Conservation (phyloP, 2,888 invertebrate species). For the Acronicta leporina region DNA sequence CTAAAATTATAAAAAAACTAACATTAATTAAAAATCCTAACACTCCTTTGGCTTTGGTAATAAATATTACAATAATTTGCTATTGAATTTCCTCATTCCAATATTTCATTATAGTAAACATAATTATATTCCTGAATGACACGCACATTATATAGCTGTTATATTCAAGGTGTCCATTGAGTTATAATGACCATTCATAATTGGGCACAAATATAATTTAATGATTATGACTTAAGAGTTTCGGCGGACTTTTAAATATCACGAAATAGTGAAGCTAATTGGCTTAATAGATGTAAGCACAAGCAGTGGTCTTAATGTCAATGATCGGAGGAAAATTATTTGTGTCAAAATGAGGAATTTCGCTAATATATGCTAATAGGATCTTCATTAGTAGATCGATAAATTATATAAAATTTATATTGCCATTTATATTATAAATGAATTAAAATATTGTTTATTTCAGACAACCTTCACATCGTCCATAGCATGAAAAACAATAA, state of each 20-base stretch:
- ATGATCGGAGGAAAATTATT: not conserved
- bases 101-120: conserved; percentile 9
- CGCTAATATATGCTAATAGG: too few relatives aligned
- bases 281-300: not conserved
- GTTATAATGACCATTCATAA: conserved; percentile 34
- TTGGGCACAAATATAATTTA: conserved; percentile 30
- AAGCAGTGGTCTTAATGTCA: not conserved
- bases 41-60: not conserved
- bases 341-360: not conserved
- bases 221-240: conserved; percentile 22
- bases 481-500: too few relatives aligned
- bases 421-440: too few relatives aligned
- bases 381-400: too few relatives aligned
- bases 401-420: too few relatives aligned
- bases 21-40: not conserved
- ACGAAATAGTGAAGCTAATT: too few relatives aligned
- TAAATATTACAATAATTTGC: conserved; percentile 7
- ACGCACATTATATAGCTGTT: conserved; percentile 31
- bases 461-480: too few relatives aligned
- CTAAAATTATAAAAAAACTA: too few relatives aligned
- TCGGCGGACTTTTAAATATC: not conserved
- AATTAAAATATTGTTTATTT: too few relatives aligned
- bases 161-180: conserved; percentile 39
- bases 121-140: conserved; percentile 33
- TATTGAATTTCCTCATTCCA: conserved; percentile 20